These are phyloP conservation scores for Atta cephalotes DNA, from an alignment of 1,140 invertebrate genomes.

Conservation along the genomic window DNA sequence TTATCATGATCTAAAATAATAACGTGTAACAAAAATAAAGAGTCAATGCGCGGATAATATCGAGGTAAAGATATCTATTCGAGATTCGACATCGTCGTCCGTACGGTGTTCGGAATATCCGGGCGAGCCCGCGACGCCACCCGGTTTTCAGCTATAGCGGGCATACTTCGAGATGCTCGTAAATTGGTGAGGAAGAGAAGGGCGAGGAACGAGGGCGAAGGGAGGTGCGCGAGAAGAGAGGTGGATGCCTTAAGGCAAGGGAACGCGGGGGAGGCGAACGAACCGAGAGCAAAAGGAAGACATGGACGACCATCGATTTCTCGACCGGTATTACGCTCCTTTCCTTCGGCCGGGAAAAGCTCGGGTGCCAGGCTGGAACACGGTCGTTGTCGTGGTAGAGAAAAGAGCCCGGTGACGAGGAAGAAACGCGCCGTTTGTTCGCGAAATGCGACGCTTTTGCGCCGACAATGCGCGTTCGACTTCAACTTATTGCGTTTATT, in stretches of 20 bases:
- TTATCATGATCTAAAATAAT: constrained; percentile 15
- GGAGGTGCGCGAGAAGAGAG: constrained; percentile 64
- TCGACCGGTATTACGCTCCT: constrained; percentile 75
- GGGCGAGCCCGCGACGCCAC: constrained; percentile 59
- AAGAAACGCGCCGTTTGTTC: constrained; percentile 42
- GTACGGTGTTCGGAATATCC: constrained; percentile 52
- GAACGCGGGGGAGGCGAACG: constrained; percentile 19
- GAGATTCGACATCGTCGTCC: constrained; percentile 13
- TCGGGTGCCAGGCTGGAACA: constrained; percentile 53
- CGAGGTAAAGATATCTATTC: constrained; percentile 10
- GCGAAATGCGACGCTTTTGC: constrained; percentile 41
- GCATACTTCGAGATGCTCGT: constrained; percentile 68
- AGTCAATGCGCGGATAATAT: constrained; percentile 42
- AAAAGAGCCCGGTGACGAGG: constrained; percentile 19
- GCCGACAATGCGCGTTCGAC: constrained; percentile 26
- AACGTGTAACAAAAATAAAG: not conserved
- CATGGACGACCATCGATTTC: constrained; percentile 76
- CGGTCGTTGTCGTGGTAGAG: constrained; percentile 36
- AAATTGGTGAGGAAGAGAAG: constrained; percentile 70
- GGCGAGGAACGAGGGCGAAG: constrained; percentile 52
- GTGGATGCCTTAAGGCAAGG: constrained; percentile 35
- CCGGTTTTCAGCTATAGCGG: constrained; percentile 70
- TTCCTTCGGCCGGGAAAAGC: constrained; percentile 70
- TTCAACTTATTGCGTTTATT: constrained; percentile 54
- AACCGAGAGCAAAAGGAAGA: constrained; percentile 57